Base-by-base conservation (phyloP, 2,888 invertebrate genomes). In the Crossocerus cetratus region DNA sequence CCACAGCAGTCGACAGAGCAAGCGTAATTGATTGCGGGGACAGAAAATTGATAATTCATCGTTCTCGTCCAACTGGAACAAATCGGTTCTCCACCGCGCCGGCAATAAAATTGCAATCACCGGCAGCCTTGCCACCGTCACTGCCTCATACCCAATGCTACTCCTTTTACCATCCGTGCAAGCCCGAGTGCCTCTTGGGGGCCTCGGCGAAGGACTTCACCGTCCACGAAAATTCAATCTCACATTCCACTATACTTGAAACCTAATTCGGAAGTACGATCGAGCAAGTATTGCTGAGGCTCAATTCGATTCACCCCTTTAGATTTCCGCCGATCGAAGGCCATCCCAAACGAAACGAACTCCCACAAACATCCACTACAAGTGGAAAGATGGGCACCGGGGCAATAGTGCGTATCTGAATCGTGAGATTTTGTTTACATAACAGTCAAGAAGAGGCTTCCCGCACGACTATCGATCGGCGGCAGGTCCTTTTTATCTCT, bases 21-120 rank as follows among this genome's bases (percentile, higher is more conserved):
- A 82, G 78, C 75, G 75, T 81, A 83, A 85, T 84, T 83, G 81
- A 83, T 81, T 78, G 80, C 69, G 78, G 72, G 68, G 76, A 69
- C 80, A 68, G 78, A 75, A 76, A 82, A 84, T 85, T 82, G 86
- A 82, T 86, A 86, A 85, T 85, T 86, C 83, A 83, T 84, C 80
- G 81, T 76, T 76, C 77, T 59, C 77, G 81, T 84, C 76, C 74
- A 70, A 67, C 21, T 32, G 54, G 56, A 56, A 45, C 61, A 59
- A 63, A 69, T 55, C 57, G 68, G 68, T 67, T 54, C 56, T 54
- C 20, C 49, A 21, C 32, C 11, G 32, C 55, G 54, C 45, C 58
- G 60, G 58, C 66, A 62, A 81, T 76, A 78, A 76, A 78, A 76
- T 61, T 55, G 76, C 67, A 71, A 69, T 68, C 69, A 58, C 69